Base-by-base conservation (phyloP, 2,888 invertebrate genomes). In the Zelleria hepariella region DNA sequence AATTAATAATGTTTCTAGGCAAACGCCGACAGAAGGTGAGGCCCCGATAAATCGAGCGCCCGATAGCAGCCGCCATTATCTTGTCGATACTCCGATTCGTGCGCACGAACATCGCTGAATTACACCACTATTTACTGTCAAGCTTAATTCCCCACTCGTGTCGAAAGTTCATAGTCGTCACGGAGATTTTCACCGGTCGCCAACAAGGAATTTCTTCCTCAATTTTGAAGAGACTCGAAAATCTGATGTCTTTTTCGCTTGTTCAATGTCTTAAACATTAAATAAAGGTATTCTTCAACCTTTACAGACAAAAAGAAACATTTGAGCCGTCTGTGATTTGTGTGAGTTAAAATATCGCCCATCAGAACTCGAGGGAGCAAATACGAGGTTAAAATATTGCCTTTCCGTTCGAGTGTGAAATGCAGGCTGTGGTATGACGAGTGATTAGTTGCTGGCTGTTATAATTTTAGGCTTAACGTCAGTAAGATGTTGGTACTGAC, bases 111-210 rank as follows among this genome's bases (percentile, higher is more conserved):
- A 87, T 84, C 75, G 84, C 71, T 85, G 83, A 84, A 80, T 85
- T 86, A 86, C 84, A 77, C 80, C 84, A 74, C 81, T 82, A 81
- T 80, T 86, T 84, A 80, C 86, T 87, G 87, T 87, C 88, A 85
- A 82, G 75, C 78, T 82, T 87, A 86, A 87, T 87, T 82, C 67
- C 74, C 76, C 71, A 73, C 74, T 85, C 86, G 83, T 84, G 83
- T 85, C 85, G 78, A 80, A 77, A 81, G 80, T 75, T 75, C 74
- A 74, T 70, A 60, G 53, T 52, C 55, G 53, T 59, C 55, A 26
- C 49, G 49, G 53, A 57, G 49, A 56, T 49, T 57, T 49, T 57
- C 57, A 52, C 57, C 59, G 47, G 55, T 15, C 15, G 8, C 49
- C 8, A n/a, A n/a, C n/a, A 48, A 48, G 1, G 57, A 24, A 10